These are phyloP conservation scores for Carabus problematicus DNA, from an alignment of 2,888 invertebrate genomes.

Conservation along the genomic window DNA sequence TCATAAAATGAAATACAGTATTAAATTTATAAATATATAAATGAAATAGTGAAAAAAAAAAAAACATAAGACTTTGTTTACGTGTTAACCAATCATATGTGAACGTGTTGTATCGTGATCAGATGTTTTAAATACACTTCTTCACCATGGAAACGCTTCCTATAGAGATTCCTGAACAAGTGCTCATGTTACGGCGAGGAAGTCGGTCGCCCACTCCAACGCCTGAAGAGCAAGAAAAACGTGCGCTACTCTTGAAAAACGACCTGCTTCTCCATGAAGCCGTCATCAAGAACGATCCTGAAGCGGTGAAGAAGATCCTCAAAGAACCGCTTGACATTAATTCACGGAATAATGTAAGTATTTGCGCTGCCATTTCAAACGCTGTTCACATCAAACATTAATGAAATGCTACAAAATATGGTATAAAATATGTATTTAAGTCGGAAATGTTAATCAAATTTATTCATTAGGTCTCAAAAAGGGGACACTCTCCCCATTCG, in stretches of 20 bases:
- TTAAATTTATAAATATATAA: too few relatives aligned
- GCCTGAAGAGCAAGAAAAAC: constrained; percentile 57
- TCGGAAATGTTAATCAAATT: too few relatives aligned
- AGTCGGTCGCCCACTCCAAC: constrained; percentile 48
- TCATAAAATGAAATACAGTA: too few relatives aligned
- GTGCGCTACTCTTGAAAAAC: constrained; percentile 69
- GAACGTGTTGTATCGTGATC: too few relatives aligned
- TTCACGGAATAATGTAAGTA: constrained; percentile 74
- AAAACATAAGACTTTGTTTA: too few relatives aligned
- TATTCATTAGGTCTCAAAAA: too few relatives aligned
- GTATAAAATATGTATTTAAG: too few relatives aligned
- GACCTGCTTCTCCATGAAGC: constrained; percentile 76
- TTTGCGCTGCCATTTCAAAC: background rate
- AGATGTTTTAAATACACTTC: background rate
- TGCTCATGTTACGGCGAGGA: constrained; percentile 31
- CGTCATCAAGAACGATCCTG: constrained; percentile 76
- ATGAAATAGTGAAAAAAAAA: too few relatives aligned
- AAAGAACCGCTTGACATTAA: constrained; percentile 73
- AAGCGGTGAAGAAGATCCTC: constrained; percentile 69
- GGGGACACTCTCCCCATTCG: too few relatives aligned
- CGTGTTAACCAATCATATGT: too few relatives aligned
- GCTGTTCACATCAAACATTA: too few relatives aligned
- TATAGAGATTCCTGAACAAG: constrained; percentile 30
- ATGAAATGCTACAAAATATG: too few relatives aligned
- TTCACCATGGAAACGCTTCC: constrained; percentile 31